Evolutionary conservation across 2,888 invertebrate genomes (phyloP).

Genomic region (Cheilosia vernalis): DNA sequence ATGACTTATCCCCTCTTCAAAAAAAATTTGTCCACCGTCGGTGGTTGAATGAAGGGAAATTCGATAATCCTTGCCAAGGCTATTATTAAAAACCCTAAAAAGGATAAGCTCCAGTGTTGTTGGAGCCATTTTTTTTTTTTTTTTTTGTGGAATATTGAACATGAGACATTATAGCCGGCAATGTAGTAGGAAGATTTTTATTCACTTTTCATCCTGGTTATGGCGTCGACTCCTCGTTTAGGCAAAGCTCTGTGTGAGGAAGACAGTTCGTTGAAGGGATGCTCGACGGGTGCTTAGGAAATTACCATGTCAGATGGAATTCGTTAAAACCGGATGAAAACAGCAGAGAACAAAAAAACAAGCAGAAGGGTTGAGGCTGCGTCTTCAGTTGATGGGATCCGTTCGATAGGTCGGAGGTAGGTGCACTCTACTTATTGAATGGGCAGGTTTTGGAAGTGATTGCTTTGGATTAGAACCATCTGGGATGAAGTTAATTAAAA

Average conservation of each 20-base stretch:
- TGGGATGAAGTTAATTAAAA: background rate
- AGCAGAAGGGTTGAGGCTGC: background rate
- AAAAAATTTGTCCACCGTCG: background rate
- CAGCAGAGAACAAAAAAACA: background rate
- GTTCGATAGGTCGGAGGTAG: background rate
- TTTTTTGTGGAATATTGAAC: slow-evolving; percentile 4
- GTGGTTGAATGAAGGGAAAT: slow-evolving; percentile 9
- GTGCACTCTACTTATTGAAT: slow-evolving; percentile 6
- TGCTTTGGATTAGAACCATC: background rate
- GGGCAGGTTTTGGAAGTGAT: background rate
- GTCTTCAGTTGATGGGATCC: slow-evolving; percentile 3
- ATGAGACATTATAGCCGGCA: slow-evolving; percentile 1
- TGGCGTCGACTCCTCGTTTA: slow-evolving; percentile 15
- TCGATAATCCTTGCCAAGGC: slow-evolving; percentile 31
- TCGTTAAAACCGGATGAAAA: slow-evolving; percentile 27
- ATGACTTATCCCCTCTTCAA: slow-evolving; percentile 25
- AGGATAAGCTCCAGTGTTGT: slow-evolving; percentile 12
- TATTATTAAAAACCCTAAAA: slow-evolving; percentile 37
- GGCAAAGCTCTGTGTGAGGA: slow-evolving; percentile 9
- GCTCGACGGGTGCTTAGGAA: slow-evolving; percentile 7
- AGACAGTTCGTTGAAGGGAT: background rate
- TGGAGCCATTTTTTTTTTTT: background rate
- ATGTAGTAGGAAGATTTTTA: slow-evolving; percentile 6
- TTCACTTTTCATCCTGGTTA: slow-evolving; percentile 33
- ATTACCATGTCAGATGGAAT: slow-evolving; percentile 44